Base-by-base conservation (phyloP, 2,113 vertebrate species). In the Salminus brasiliensis region DNA sequence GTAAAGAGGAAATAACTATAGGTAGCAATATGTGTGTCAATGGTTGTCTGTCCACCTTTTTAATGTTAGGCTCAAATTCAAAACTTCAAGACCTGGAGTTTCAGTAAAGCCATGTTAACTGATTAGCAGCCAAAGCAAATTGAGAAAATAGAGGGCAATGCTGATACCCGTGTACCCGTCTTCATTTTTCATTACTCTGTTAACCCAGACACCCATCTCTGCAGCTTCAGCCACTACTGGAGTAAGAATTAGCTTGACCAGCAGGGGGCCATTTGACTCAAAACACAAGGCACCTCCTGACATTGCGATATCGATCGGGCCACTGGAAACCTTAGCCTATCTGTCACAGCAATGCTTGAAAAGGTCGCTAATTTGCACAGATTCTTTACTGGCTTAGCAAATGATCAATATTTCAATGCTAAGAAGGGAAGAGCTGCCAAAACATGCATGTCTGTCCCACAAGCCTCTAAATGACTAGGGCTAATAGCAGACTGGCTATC, bases 401-500 rank as follows among this genome's bases (percentile, higher is more conserved):
- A 45, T 45, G 12, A 5, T 21, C 18, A 36, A 49, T 67, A 76
- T 36, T 55, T 76, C 23, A 27, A 1, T 36, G 62, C 53, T 72
- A 21, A 60, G 6, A 10, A 74, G 30, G 32, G 30, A 79, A 55
- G n/a, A n/a, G n/a, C n/a, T n/a, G n/a, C 25, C 29, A 39, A 49
- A 4, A 68, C 43, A 25, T 12, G 15, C 29, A 13, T 53, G 21
- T 8, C 36, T 32, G 16, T 72, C n/a, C 36, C 27, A 69, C n/a
- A 29, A 39, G 23, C 16, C 47, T 18, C 43, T 65, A 53, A 30
- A 73, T 36, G 57, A 74, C 55, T 6, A 23, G 59, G 21, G 59
- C 47, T 15, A 80, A 74, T 55, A 71, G 52, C 30, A 74, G 49
- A 18, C 47, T 67, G 7, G 45, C 18, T 74, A 43, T 60, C 59